These are phyloP conservation scores for Pseudochirops cupreus DNA, from an alignment of 2,797 vertebrate genomes.

Conservation along the genomic window DNA sequence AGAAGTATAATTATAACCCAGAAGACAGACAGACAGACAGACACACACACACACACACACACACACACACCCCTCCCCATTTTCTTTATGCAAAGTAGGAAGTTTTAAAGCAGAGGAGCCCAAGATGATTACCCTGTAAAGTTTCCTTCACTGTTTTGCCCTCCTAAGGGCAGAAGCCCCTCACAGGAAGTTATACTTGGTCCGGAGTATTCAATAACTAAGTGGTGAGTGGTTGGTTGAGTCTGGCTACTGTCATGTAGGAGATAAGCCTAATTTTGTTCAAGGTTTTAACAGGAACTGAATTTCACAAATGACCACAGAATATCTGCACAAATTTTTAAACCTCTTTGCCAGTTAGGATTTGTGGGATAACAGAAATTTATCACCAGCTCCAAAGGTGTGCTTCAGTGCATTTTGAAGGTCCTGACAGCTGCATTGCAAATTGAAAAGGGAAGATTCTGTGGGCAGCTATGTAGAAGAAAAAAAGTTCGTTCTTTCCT, in stretches of 20 bases:
- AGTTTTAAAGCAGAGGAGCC: constrained; percentile 53
- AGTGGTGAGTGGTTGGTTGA: neutral
- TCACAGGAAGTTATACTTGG: constrained; percentile 69
- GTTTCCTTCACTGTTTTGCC: constrained; percentile 54
- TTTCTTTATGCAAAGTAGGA: constrained; percentile 65
- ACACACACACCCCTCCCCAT: constrained; percentile 50
- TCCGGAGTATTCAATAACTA: constrained; percentile 61
- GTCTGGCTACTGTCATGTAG: constrained; percentile 60
- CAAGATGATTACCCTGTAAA: neutral
- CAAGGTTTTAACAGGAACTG: constrained; percentile 55
- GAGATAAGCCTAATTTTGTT: neutral
- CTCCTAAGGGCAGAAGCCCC: constrained; percentile 27
- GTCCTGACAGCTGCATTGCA: constrained; percentile 61
- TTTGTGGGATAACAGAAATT: constrained; percentile 65
- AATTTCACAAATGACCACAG: constrained; percentile 25
- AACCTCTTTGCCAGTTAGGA: constrained; percentile 55
- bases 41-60: too few species aligned
- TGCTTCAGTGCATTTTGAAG: neutral
- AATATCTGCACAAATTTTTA: constrained; percentile 57
- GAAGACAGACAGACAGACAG: constrained; percentile 7
- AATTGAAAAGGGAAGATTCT: constrained; percentile 69
- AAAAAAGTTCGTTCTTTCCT: neutral
- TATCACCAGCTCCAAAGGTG: constrained; percentile 61
- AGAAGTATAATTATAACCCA: constrained; percentile 75
- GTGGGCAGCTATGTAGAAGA: neutral